Percentiles rank a stretch among this genome's conserved stretches.
Evolutionary conservation across 2,113 vertebrate species (phyloP).

Genomic region (Mormyrus lacerda): DNA sequence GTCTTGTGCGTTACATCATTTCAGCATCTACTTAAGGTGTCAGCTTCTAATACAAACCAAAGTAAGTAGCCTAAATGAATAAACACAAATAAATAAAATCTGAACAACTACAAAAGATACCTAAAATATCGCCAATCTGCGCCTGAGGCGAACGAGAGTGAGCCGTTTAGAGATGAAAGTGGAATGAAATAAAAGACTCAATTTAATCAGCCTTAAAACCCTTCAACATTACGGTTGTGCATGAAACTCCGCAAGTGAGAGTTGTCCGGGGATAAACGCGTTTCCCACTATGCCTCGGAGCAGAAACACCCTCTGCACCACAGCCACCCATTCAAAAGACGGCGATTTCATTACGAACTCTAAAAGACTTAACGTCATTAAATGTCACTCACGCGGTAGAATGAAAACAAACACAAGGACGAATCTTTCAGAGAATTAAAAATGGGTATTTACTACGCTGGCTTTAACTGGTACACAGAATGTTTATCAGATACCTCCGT

Average conservation of each 20-base stretch:
- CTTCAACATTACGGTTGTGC: conserved; percentile 90
- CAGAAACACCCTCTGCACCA: conserved; percentile 82
- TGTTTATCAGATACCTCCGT: not conserved
- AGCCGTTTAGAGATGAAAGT: conserved; percentile 99
- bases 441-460: conserved; percentile 61
- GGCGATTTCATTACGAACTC: conserved; percentile 84
- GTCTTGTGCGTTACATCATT: conserved; percentile 22
- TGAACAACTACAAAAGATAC: conserved; percentile 68
- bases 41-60: conserved; percentile 39
- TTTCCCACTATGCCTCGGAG: conserved; percentile 87
- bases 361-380: conserved; percentile 98
- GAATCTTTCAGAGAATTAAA: conserved; percentile 71
- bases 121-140: conserved; percentile 75
- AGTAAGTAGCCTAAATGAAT: conserved; percentile 59
- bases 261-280: conserved; percentile 96
- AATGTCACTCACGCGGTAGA: conserved; percentile 82
- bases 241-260: conserved; percentile 82
- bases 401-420: conserved; percentile 71
- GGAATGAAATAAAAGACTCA: conserved; percentile 94
- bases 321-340: conserved; percentile 80
- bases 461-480: conserved; percentile 50
- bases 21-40: conserved; percentile 51
- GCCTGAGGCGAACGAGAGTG: conserved; percentile 84
- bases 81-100: conserved; percentile 61
- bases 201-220: conserved; percentile 98